phyloP scores from a whole-genome alignment of 1,140 invertebrate genomes.

The Lamellibrachia luymesi region DNA sequence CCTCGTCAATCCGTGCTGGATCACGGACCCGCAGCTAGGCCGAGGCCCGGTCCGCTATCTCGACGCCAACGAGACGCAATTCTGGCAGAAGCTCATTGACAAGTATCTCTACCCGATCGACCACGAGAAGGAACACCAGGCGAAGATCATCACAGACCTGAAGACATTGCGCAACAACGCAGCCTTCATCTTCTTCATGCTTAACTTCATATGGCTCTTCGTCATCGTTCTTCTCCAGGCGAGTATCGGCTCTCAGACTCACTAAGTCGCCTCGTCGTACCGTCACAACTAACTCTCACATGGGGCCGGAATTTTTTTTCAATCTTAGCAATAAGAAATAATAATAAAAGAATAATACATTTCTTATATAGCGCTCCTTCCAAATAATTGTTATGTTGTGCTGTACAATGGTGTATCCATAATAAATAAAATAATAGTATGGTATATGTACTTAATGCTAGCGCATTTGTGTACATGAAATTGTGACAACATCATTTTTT shows the following conservation, averaged over 20 bases:
- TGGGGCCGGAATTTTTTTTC: no score
- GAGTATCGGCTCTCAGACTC: not conserved
- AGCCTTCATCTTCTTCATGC: slow-evolving; percentile 96
- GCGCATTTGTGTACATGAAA: no score
- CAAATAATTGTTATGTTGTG: no score
- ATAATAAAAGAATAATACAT: no score
- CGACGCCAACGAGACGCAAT: slow-evolving; percentile 28
- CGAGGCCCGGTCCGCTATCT: slow-evolving; percentile 30
- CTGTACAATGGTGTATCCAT: no score
- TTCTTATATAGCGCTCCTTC: no score
- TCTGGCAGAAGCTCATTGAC: slow-evolving; percentile 31
- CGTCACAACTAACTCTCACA: no score
- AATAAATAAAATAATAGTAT: no score
- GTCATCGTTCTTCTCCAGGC: slow-evolving; percentile 91
- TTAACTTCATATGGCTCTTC: slow-evolving; percentile 95
- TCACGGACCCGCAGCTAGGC: slow-evolving; percentile 32
- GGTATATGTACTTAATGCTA: no score
- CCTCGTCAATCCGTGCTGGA: slow-evolving; percentile 42
- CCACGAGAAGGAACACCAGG: slow-evolving; percentile 28
- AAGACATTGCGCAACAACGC: slow-evolving; percentile 89
- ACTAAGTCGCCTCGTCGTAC: no score
- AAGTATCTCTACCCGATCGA: slow-evolving; percentile 35
- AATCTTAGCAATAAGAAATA: no score
- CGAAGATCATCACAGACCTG: slow-evolving; percentile 56
- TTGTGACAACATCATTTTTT: no score